Percentiles rank a stretch among this genome's conserved stretches.
phyloP scores from a whole-genome alignment of 2,113 vertebrate species.

The Benitochromis conjunctus region DNA sequence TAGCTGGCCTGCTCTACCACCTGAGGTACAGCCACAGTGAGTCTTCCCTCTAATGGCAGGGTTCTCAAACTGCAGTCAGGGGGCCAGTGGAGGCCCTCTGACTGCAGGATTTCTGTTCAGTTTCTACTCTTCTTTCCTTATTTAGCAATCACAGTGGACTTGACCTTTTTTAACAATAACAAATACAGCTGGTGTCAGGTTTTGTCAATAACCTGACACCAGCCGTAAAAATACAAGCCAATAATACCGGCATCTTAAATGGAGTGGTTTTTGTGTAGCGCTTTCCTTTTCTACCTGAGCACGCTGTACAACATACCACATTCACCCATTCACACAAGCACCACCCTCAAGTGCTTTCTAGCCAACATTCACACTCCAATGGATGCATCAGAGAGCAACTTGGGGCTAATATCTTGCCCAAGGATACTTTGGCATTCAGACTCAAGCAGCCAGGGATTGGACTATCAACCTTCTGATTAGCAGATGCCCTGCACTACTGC shows the following conservation, averaged over 20 bases:
- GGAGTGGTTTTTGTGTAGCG: not conserved
- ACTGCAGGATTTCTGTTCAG: not conserved
- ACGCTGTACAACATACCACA: not conserved
- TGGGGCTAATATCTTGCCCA: not conserved
- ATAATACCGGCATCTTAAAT: not conserved
- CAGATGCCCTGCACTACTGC: not conserved
- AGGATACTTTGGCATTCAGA: not conserved
- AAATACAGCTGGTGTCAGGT: not conserved
- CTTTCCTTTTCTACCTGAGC: not conserved
- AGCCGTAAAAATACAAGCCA: too few relatives aligned
- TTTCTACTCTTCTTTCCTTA: not conserved
- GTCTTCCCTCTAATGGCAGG: not conserved
- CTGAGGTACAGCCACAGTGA: too few relatives aligned
- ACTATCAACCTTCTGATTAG: not conserved
- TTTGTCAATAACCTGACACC: too few relatives aligned
- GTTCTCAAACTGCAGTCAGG: not conserved
- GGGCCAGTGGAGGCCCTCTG: not conserved
- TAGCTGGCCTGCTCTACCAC: too few relatives aligned
- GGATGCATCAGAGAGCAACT: not conserved
- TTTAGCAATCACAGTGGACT: not conserved
- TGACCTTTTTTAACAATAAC: not conserved
- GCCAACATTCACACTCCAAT: not conserved
- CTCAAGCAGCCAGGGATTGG: not conserved
- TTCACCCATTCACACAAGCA: not conserved
- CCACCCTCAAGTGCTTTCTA: not conserved